A percentile compares a stretch with the other conserved stretches of the same genome.
These are phyloP conservation scores for Pseudobourletiella spinata DNA, from an alignment of 1,140 invertebrate species.

Conservation along the genomic window DNA sequence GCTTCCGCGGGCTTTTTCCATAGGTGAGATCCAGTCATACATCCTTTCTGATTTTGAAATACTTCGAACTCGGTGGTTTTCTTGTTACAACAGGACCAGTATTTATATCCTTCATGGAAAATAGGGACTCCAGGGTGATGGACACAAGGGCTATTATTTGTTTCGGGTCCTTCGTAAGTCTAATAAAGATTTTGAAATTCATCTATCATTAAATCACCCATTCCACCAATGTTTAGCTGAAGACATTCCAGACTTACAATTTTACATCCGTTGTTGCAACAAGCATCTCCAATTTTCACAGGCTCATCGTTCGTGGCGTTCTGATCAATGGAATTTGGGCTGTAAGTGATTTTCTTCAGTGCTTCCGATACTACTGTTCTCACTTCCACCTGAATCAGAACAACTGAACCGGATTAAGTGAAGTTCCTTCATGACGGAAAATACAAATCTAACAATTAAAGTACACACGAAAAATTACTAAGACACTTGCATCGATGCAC, in stretches of 20 bases:
- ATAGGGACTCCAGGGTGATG: conserved; percentile 85
- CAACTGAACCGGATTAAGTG: too few relatives aligned
- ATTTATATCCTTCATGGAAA: conserved; percentile 98
- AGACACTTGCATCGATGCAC: too few relatives aligned
- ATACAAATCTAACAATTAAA: too few relatives aligned
- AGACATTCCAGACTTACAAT: conserved; percentile 44
- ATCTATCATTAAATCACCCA: conserved; percentile 51
- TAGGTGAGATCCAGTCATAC: conserved; percentile 68
- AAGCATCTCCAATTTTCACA: conserved; percentile 65
- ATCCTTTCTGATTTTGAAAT: conserved; percentile 80
- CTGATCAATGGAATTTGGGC: neutral
- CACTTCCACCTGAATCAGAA: too few relatives aligned
- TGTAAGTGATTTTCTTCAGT: neutral
- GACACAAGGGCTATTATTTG: conserved; percentile 52
- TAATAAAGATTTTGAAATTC: neutral
- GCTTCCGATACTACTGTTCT: too few relatives aligned
- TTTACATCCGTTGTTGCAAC: conserved; percentile 81
- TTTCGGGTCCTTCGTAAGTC: conserved; percentile 20
- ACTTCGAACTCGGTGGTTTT: conserved; percentile 86
- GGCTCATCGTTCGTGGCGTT: conserved; percentile 6
- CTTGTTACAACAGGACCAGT: conserved; percentile 91
- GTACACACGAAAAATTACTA: too few relatives aligned
- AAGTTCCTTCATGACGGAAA: too few relatives aligned
- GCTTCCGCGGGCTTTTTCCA: conserved; percentile 69
- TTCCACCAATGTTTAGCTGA: conserved; percentile 50